These are phyloP conservation scores for Pardosa pseudoannulata DNA, from an alignment of 2,888 invertebrate species.

Conservation along the genomic window DNA sequence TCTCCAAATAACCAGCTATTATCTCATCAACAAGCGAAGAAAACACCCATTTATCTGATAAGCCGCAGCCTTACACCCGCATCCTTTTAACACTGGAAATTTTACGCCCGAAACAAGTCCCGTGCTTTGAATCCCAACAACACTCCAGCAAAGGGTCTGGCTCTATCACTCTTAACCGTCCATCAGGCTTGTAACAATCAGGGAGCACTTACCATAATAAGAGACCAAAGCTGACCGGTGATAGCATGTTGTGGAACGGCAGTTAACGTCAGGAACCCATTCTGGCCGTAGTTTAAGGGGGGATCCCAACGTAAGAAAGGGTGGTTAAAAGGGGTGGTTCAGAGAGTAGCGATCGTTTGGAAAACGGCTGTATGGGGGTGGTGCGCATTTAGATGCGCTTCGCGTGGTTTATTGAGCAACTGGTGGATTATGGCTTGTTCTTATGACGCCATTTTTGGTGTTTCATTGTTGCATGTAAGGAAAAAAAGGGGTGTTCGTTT, in stretches of 20 bases:
- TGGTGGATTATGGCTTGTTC: not conserved
- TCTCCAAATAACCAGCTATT: not conserved
- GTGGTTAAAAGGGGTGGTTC: slow-evolving; percentile 28
- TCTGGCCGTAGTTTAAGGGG: slow-evolving; percentile 29
- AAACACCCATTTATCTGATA: not conserved
- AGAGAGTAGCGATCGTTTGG: not conserved
- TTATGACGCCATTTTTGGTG: not conserved
- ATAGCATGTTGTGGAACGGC: slow-evolving; percentile 32
- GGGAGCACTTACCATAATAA: slow-evolving; percentile 39
- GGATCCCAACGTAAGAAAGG: slow-evolving; percentile 2
- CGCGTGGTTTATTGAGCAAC: slow-evolving; percentile 4
- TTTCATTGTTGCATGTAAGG: no score
- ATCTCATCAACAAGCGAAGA: not conserved
- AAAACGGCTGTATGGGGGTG: not conserved
- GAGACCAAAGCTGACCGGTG: slow-evolving; percentile 37
- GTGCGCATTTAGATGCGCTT: slow-evolving; percentile 15
- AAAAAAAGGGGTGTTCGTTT: no score
- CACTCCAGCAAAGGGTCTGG: not conserved
- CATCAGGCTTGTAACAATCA: slow-evolving; percentile 2
- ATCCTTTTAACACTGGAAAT: not conserved
- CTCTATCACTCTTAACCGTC: not conserved
- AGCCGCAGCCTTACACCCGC: not conserved
- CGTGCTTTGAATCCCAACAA: not conserved
- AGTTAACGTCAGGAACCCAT: slow-evolving; percentile 45
- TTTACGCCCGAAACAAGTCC: not conserved